phyloP scores from a whole-genome alignment of 2,797 vertebrate species.

The Falco berigora region DNA sequence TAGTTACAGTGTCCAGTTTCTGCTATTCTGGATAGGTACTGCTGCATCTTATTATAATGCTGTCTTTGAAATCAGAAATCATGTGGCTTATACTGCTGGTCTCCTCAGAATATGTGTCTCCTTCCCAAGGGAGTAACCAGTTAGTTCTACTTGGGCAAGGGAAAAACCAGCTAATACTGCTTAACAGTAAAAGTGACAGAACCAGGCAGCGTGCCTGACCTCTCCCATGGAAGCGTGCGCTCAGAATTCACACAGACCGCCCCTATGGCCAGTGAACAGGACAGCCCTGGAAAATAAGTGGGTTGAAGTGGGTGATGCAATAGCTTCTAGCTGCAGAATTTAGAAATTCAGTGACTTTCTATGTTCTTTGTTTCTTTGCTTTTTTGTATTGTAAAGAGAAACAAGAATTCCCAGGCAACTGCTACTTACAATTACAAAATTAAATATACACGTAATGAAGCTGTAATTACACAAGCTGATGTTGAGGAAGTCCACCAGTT shows the following conservation, averaged over 20 bases:
- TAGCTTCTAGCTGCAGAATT: neutral
- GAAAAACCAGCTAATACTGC: neutral
- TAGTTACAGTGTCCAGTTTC: neutral
- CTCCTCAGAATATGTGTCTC: neutral
- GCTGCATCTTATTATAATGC: neutral
- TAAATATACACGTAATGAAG: constrained; percentile 66
- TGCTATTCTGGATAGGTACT: neutral
- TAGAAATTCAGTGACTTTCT: neutral
- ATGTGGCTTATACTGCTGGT: neutral
- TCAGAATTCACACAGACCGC: neutral
- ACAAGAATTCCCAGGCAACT: constrained; percentile 70
- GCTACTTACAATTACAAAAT: constrained; percentile 77
- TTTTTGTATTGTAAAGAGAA: constrained; percentile 65
- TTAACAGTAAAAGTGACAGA: neutral
- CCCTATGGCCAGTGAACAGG: neutral
- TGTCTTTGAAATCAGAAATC: neutral
- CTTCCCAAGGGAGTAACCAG: neutral
- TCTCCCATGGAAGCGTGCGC: neutral
- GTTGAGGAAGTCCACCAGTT: constrained; percentile 79
- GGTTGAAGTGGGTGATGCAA: neutral
- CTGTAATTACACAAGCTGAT: constrained; percentile 72
- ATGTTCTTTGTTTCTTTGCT: neutral
- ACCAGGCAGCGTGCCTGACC: neutral
- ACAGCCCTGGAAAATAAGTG: neutral
- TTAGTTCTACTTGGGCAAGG: neutral